Evolutionary conservation across 2,113 vertebrate species (phyloP).

Genomic region (Spea multiplicata): DNA sequence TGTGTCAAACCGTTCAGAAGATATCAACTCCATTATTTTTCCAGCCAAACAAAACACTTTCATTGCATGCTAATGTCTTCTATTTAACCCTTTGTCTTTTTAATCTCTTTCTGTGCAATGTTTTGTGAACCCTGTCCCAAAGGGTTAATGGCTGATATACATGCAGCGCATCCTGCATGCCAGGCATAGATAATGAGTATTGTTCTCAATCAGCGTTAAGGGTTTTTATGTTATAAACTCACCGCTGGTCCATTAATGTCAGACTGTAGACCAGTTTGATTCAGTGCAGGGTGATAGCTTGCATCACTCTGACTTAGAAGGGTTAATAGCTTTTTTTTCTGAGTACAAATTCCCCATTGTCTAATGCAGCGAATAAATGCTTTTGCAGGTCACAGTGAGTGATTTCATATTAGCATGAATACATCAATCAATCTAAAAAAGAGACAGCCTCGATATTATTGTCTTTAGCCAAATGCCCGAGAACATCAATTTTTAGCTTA

Average conservation of each 20-base stretch:
- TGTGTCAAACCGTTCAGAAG: conserved; percentile 43
- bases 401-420: conserved; percentile 12
- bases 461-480: too few relatives aligned
- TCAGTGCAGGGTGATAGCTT: background rate
- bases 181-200: background rate
- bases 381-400: conserved; percentile 6
- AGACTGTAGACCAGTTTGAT: background rate
- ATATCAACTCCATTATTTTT: conserved; percentile 1
- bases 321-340: conserved; percentile 16
- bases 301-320: background rate
- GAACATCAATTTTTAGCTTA: too few relatives aligned
- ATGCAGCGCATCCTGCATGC: background rate
- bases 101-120: background rate
- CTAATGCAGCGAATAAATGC: conserved; percentile 7
- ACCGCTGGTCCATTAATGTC: background rate
- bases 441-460: background rate
- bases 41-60: background rate
- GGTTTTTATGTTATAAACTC: background rate
- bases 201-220: background rate
- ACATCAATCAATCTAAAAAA: background rate
- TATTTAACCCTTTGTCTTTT: conserved; percentile 16
- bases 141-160: background rate
- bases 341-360: background rate
- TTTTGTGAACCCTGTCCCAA: background rate
- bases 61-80: conserved; percentile 11